phyloP scores from a whole-genome alignment of 2,113 vertebrate species.

The Gobiocypris rarus region DNA sequence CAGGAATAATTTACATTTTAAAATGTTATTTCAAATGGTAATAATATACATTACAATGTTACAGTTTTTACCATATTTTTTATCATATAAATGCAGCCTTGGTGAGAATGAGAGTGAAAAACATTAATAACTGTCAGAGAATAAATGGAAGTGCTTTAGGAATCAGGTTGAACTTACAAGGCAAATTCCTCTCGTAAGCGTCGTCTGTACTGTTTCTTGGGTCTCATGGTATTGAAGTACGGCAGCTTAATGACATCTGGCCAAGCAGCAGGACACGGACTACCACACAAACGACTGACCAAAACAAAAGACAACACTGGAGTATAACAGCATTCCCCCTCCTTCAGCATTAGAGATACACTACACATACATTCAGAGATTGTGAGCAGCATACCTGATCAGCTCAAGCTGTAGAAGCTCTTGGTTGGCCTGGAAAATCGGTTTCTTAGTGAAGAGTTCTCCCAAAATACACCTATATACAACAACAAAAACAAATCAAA shows the following conservation, averaged over 20 bases:
- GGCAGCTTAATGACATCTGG: conserved; percentile 98
- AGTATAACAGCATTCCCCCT: not conserved
- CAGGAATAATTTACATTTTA: not conserved
- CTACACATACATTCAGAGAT: not conserved
- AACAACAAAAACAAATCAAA: not conserved
- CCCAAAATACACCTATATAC: conserved; percentile 91
- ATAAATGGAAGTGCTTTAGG: not conserved
- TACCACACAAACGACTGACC: conserved; percentile 91
- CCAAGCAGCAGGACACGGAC: conserved; percentile 95
- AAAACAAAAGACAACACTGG: not conserved
- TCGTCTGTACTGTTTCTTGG: conserved; percentile 97
- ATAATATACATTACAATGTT: not conserved
- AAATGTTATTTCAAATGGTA: not conserved
- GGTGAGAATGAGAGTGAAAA: not conserved
- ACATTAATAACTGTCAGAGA: not conserved
- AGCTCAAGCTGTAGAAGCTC: conserved; percentile 96
- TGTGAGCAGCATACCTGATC: conserved; percentile 65
- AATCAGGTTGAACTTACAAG: conserved; percentile 76
- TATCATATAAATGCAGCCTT: not conserved
- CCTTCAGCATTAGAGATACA: not conserved
- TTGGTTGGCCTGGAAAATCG: conserved; percentile 99
- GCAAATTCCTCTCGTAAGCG: conserved; percentile 95
- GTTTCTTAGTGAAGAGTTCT: conserved; percentile 98
- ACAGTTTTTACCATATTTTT: not conserved
- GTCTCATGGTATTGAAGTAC: conserved; percentile 99